Evolutionary conservation across 2,888 invertebrate genomes (phyloP).

Genomic region (Crossocerus cetratus): DNA sequence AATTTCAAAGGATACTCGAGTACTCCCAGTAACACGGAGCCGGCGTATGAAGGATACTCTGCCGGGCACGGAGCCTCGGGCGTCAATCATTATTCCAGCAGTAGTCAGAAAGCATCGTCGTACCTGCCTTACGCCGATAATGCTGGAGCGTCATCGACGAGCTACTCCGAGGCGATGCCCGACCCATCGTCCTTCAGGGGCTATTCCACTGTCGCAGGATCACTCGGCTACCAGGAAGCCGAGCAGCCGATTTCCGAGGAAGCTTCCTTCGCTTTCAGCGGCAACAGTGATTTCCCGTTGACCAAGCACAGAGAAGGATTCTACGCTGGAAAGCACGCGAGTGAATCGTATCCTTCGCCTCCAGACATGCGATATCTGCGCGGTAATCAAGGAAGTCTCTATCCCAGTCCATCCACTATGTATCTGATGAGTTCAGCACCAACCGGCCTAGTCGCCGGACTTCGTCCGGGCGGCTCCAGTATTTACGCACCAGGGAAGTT

Average conservation of each 20-base stretch:
- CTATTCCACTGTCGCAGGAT: slow-evolving; percentile 22
- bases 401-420: slow-evolving; percentile 24
- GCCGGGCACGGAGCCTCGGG: slow-evolving; percentile 37
- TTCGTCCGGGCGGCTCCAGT: slow-evolving; percentile 33
- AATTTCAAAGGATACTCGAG: slow-evolving; percentile 49
- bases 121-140: slow-evolving; percentile 27
- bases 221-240: slow-evolving; percentile 25
- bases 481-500: slow-evolving; percentile 45
- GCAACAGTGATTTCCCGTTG: slow-evolving; percentile 47
- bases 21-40: slow-evolving; percentile 46
- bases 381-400: slow-evolving; percentile 33
- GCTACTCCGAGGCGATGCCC: slow-evolving; percentile 24
- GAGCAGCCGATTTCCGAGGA: slow-evolving; percentile 36
- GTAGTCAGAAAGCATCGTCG: slow-evolving; percentile 19
- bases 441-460: slow-evolving; percentile 26
- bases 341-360: slow-evolving; percentile 27
- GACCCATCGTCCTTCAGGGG: slow-evolving; percentile 30
- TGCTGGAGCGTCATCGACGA: slow-evolving; percentile 25
- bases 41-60: slow-evolving; percentile 39
- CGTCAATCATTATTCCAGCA: slow-evolving; percentile 29
- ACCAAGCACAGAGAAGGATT: slow-evolving; percentile 47
- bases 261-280: slow-evolving; percentile 36
- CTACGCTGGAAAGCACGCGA: slow-evolving; percentile 26
- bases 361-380: slow-evolving; percentile 44
- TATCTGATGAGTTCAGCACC: slow-evolving; percentile 32